Conservation (phyloP, 2,888 invertebrate species). For the Piscicola geometra region DNA sequence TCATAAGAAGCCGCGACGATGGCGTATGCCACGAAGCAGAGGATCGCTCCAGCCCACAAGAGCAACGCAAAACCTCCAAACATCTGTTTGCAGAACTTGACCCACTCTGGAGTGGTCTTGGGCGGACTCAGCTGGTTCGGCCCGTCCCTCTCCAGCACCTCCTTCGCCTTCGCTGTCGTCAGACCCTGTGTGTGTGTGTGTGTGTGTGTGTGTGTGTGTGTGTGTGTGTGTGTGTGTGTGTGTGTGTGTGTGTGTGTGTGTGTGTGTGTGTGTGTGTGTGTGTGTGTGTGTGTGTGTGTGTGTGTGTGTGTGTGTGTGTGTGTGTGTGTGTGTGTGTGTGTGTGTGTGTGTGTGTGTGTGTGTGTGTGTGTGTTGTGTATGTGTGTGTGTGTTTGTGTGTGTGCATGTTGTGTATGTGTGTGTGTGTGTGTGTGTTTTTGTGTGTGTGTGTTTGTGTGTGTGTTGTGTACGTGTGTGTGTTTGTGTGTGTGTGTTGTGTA, state of each 20-base stretch:
- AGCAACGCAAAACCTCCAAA: conserved; percentile 53
- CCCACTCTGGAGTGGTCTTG: conserved; percentile 54
- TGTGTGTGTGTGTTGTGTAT: too few relatives aligned
- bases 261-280: conserved; percentile 11
- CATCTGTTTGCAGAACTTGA: conserved; percentile 53
- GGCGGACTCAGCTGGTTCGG: conserved; percentile 53
- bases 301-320: conserved; percentile 23
- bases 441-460: too few relatives aligned
- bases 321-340: conserved; percentile 26
- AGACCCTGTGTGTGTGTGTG: conserved; percentile 40
- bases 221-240: conserved; percentile 16
- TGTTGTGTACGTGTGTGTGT: too few relatives aligned
- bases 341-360: too few relatives aligned
- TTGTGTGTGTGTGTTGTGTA: too few relatives aligned
- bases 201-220: conserved; percentile 23
- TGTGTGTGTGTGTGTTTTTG: too few relatives aligned
- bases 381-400: too few relatives aligned
- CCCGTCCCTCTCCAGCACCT: conserved; percentile 49
- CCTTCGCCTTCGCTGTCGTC: conserved; percentile 46
- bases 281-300: conserved; percentile 16
- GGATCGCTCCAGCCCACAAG: conserved; percentile 57
- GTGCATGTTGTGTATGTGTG: too few relatives aligned
- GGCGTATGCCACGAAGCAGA: conserved; percentile 88
- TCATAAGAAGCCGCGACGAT: conserved; percentile 70
- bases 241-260: conserved; percentile 23